phyloP scores from a whole-genome alignment of 37 sponge, comb jelly and placozoan genomes.

The Cladorhizidae sp. region DNA sequence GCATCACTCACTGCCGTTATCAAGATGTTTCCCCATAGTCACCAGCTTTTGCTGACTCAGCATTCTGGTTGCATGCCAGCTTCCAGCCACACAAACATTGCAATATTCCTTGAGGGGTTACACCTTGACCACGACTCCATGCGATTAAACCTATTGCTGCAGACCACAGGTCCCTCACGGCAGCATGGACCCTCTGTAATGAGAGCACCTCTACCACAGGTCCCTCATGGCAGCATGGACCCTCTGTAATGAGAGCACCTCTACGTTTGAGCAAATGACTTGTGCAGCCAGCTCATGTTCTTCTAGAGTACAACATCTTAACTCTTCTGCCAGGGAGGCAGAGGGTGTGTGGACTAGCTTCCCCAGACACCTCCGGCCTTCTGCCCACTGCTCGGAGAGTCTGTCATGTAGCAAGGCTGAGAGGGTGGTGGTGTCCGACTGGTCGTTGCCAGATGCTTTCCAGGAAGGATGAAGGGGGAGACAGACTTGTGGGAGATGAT shows the following conservation, averaged over 20 bases:
- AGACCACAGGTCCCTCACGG: too few species aligned
- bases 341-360: too few species aligned
- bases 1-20: not conserved
- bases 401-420: too few species aligned
- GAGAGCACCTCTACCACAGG: not conserved
- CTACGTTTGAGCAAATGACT: not conserved
- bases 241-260: not conserved
- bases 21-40: not conserved
- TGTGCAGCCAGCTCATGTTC: not conserved
- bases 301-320: not conserved
- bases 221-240: not conserved
- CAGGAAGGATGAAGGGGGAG: too few species aligned
- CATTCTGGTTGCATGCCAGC: not conserved
- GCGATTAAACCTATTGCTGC: too few species aligned
- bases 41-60: slow-evolving; percentile 6
- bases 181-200: not conserved
- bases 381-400: too few species aligned
- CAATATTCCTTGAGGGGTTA: slow-evolving; percentile 1
- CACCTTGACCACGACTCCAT: not conserved
- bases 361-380: too few species aligned
- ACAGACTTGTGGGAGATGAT: too few species aligned
- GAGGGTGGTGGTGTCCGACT: too few species aligned
- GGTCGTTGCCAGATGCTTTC: too few species aligned
- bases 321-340: too few species aligned
- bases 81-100: not conserved